phyloP scores from a whole-genome alignment of 2,797 vertebrate genomes.

The Siniperca obscura region DNA sequence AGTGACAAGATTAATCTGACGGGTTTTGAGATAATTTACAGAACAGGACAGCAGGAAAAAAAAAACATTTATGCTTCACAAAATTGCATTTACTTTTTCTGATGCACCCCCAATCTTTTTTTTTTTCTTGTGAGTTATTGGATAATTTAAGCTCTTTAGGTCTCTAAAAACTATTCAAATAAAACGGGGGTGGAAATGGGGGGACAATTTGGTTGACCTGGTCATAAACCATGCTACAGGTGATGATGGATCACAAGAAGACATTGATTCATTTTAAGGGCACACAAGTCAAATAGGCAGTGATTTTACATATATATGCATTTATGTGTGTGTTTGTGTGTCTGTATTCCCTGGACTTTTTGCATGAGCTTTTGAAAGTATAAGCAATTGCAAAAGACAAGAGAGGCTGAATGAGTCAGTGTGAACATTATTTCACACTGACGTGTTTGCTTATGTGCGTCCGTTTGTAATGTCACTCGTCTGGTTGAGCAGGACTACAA shows the following conservation, averaged over 20 bases:
- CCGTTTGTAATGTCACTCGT: slow-evolving; percentile 57
- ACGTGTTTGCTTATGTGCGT: slow-evolving; percentile 30
- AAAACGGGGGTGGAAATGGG: neutral
- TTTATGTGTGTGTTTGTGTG: neutral
- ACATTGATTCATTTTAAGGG: neutral
- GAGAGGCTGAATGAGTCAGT: slow-evolving; percentile 24
- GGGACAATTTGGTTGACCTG: neutral
- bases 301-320: too few relatives aligned
- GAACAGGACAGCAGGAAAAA: neutral
- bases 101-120: neutral
- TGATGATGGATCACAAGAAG: neutral
- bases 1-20: neutral
- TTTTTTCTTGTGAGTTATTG: neutral
- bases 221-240: neutral
- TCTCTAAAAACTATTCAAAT: neutral
- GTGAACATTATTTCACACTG: slow-evolving; percentile 41
- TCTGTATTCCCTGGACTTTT: neutral
- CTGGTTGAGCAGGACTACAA: slow-evolving; percentile 66
- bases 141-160: neutral
- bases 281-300: neutral
- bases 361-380: neutral
- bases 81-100: neutral
- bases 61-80: neutral
- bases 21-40: neutral
- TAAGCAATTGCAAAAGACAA: slow-evolving; percentile 26